These are phyloP conservation scores for Cebidichthys violaceus DNA, from an alignment of 2,113 vertebrate genomes.

Conservation along the genomic window DNA sequence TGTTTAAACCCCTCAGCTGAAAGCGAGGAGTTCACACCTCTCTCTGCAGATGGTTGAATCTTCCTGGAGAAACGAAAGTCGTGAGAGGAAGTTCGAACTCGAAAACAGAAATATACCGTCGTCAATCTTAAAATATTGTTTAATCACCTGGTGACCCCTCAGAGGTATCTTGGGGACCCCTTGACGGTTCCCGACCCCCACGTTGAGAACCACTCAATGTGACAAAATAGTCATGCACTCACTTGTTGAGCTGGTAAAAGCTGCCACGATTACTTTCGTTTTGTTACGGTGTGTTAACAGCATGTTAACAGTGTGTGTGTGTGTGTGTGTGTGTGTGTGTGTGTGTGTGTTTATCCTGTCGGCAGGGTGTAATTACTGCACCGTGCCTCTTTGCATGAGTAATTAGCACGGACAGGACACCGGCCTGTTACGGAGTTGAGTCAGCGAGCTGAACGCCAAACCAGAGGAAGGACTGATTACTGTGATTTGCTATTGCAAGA, in stretches of 20 bases:
- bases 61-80: neutral
- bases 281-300: too few relatives aligned
- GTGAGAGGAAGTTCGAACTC: neutral
- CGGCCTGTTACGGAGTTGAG: conserved; percentile 39
- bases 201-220: too few relatives aligned
- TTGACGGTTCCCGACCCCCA: too few relatives aligned
- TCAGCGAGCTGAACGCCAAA: conserved; percentile 41
- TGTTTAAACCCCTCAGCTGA: conserved; percentile 16
- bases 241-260: neutral
- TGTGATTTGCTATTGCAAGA: conserved; percentile 5
- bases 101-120: too few relatives aligned
- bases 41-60: neutral
- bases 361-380: conserved; percentile 88
- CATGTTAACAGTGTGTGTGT: too few relatives aligned
- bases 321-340: too few relatives aligned
- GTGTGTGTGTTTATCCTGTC: conserved; percentile 61
- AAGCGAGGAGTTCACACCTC: neutral
- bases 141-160: too few relatives aligned
- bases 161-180: too few relatives aligned
- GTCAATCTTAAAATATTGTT: too few relatives aligned
- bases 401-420: conserved; percentile 56
- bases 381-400: conserved; percentile 87
- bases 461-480: conserved; percentile 12
- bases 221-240: neutral
- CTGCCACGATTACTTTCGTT: neutral